Evolutionary conservation across 2,888 invertebrate species (phyloP).

Genomic region (Chironomus riparius): DNA sequence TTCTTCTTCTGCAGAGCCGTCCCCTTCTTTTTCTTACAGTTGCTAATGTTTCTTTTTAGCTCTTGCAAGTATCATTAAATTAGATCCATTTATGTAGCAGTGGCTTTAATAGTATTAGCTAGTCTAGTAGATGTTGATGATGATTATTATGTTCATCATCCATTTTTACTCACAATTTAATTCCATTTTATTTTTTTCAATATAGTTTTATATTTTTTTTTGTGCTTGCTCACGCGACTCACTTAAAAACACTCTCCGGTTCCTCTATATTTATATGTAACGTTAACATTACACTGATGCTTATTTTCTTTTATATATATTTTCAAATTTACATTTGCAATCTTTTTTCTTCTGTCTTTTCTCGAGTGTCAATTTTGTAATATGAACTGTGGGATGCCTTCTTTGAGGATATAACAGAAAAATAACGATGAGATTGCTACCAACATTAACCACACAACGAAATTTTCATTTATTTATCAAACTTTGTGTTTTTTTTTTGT

Average conservation of each 20-base stretch:
- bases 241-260: too few relatives aligned
- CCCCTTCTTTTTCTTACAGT: neutral
- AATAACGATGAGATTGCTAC: neutral
- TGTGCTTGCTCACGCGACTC: too few relatives aligned
- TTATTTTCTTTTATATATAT: too few relatives aligned
- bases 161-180: slow-evolving; percentile 1
- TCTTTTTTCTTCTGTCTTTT: too few relatives aligned
- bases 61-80: slow-evolving; percentile 19
- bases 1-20: neutral
- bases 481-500: neutral
- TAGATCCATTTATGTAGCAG: slow-evolving; percentile 16
- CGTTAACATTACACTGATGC: too few relatives aligned
- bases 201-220: too few relatives aligned
- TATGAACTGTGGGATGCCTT: too few relatives aligned
- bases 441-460: slow-evolving; percentile 5
- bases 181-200: neutral
- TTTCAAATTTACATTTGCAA: too few relatives aligned
- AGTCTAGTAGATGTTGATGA: neutral
- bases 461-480: slow-evolving; percentile 18
- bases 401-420: too few relatives aligned
- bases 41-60: too few relatives aligned
- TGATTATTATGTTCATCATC: slow-evolving; percentile 18
- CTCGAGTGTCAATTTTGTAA: too few relatives aligned
- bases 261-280: too few relatives aligned
- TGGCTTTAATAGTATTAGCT: neutral